Conservation (phyloP, 1,140 invertebrate species). For the Teleogryllus occipitalis region DNA sequence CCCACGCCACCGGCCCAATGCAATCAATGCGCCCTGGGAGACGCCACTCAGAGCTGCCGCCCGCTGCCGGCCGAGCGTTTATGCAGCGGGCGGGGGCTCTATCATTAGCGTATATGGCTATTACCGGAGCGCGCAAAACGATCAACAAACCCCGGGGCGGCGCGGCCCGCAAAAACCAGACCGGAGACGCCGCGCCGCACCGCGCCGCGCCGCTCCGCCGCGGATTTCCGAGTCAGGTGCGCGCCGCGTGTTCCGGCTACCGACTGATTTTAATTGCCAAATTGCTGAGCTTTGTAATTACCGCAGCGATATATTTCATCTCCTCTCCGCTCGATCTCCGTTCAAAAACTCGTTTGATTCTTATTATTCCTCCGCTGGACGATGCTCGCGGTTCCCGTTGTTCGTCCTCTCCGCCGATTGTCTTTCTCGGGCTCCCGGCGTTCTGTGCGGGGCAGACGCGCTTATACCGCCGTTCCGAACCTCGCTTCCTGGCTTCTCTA, state of each 20-base stretch:
- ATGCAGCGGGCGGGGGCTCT: not conserved
- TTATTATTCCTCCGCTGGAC: no score
- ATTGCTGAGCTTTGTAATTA: not conserved
- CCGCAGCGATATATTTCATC: not conserved
- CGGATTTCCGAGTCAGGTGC: not conserved
- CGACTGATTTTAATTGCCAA: not conserved
- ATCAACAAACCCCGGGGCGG: not conserved
- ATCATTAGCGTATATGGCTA: conserved; percentile 4
- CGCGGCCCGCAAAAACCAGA: not conserved
- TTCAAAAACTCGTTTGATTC: no score
- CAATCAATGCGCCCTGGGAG: not conserved
- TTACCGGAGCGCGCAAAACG: not conserved
- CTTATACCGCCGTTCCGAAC: no score
- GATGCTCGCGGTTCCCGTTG: no score
- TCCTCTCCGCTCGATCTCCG: not conserved
- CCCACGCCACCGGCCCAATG: not conserved
- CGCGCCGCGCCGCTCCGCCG: no score
- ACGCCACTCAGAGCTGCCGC: not conserved
- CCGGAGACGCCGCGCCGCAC: not conserved
- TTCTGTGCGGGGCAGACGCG: no score
- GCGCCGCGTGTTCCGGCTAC: not conserved
- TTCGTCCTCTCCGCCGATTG: no score
- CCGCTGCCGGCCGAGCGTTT: not conserved
- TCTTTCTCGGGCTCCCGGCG: no score
- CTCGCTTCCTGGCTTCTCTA: no score